A percentile compares a stretch with the other conserved stretches of the same genome.
Evolutionary conservation across 2,113 vertebrate species (phyloP).

Genomic region (Colaptes auratus): DNA sequence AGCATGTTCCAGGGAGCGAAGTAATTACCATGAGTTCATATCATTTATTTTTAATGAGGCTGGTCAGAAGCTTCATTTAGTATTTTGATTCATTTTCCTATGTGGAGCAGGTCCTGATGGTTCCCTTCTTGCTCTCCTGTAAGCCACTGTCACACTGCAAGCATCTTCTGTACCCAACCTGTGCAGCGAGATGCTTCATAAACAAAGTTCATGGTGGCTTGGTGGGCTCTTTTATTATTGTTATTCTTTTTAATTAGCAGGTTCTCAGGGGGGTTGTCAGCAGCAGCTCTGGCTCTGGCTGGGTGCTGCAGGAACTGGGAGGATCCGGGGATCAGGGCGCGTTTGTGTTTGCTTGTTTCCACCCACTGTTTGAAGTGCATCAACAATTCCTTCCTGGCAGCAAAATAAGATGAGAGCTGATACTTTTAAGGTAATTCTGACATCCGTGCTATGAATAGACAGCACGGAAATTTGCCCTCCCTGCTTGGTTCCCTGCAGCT

Average conservation of each 20-base stretch:
- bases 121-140: neutral
- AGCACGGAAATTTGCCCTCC: neutral
- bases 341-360: neutral
- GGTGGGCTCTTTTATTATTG: neutral
- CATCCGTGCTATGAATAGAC: slow-evolving; percentile 15
- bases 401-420: slow-evolving; percentile 19
- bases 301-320: neutral
- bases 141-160: neutral
- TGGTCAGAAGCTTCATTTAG: slow-evolving; percentile 27
- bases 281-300: neutral
- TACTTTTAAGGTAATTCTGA: slow-evolving; percentile 47
- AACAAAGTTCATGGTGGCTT: neutral
- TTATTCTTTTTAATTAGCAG: neutral
- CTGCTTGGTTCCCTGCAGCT: neutral
- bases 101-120: neutral
- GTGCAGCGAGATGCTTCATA: neutral
- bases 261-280: neutral
- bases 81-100: slow-evolving; percentile 48
- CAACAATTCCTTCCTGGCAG: slow-evolving; percentile 41
- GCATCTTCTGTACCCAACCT: neutral
- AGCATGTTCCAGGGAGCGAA: slow-evolving; percentile 46
- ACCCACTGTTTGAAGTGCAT: slow-evolving; percentile 17
- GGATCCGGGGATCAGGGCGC: neutral
- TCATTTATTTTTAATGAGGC: slow-evolving; percentile 52
- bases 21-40: slow-evolving; percentile 61